Conservation (phyloP, 2,888 invertebrate genomes). For the Cartodere bifasciata region DNA sequence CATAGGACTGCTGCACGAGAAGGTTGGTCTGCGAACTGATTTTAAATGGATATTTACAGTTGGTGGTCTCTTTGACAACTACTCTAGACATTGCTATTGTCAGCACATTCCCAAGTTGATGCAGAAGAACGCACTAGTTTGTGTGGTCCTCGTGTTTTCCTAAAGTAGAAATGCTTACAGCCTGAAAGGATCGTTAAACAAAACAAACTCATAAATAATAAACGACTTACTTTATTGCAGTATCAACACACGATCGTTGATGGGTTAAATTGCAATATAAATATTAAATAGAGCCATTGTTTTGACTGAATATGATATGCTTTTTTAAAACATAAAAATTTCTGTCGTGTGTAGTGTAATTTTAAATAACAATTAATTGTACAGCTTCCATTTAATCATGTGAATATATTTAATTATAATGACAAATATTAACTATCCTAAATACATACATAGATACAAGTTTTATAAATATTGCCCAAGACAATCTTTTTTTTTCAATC, state of each 20-base stretch:
- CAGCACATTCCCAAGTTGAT: too few relatives aligned
- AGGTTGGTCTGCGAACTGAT: too few relatives aligned
- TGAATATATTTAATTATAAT: constrained; percentile 14
- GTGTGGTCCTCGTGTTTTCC: too few relatives aligned
- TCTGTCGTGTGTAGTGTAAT: constrained; percentile 14
- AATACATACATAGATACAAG: constrained; percentile 36
- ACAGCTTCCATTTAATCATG: too few relatives aligned
- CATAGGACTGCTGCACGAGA: too few relatives aligned
- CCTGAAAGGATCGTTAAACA: too few relatives aligned
- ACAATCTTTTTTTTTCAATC: constrained; percentile 12
- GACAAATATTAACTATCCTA: constrained; percentile 24
- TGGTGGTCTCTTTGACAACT: too few relatives aligned
- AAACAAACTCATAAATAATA: constrained; percentile 29
- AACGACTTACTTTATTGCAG: constrained; percentile 38
- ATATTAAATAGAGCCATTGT: constrained; percentile 19
- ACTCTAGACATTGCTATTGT: too few relatives aligned
- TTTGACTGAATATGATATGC: constrained; percentile 25
- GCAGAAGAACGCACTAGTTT: too few relatives aligned
- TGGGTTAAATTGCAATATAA: constrained; percentile 20
- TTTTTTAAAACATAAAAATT: constrained; percentile 18
- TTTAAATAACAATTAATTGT: too few relatives aligned
- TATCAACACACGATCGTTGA: constrained; percentile 35
- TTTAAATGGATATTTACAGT: too few relatives aligned
- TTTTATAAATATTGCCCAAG: constrained; percentile 31
- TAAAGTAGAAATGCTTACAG: too few relatives aligned